phyloP scores from a whole-genome alignment of 2,888 invertebrate genomes.

The Lathronympha strigana region DNA sequence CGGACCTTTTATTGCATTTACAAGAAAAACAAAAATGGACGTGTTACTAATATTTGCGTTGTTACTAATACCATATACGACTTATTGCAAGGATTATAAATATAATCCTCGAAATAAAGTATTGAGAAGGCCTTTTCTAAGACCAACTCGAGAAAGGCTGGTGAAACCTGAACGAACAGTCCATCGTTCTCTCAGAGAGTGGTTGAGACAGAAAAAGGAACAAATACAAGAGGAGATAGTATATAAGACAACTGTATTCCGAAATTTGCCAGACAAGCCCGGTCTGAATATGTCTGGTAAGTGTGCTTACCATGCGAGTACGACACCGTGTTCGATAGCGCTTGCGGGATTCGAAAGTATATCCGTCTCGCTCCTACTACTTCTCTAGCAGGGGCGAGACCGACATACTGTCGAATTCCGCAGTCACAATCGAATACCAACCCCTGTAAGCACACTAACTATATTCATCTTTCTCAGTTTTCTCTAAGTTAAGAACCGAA shows the following conservation, averaged over 20 bases:
- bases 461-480: neutral
- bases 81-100: neutral
- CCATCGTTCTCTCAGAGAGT: neutral
- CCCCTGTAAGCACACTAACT: neutral
- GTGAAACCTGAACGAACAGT: neutral
- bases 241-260: too few relatives aligned
- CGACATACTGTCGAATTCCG: too few relatives aligned
- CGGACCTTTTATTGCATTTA: neutral
- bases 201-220: neutral
- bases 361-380: too few relatives aligned
- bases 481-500: neutral
- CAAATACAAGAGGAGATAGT: too few relatives aligned
- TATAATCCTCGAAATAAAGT: too few relatives aligned
- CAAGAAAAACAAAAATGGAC: neutral
- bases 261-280: too few relatives aligned
- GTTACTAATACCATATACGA: neutral
- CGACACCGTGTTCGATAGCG: too few relatives aligned
- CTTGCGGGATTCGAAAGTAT: too few relatives aligned
- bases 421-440: too few relatives aligned
- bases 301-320: too few relatives aligned
- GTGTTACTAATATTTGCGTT: neutral
- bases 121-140: neutral
- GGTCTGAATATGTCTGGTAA: too few relatives aligned
- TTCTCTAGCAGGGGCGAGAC: too few relatives aligned
- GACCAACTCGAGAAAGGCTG: neutral